A percentile compares a stretch with the other conserved stretches of the same genome.
phyloP scores from a whole-genome alignment of 2,113 vertebrate genomes.

The Sinocyclocheilus maitianheensis region DNA sequence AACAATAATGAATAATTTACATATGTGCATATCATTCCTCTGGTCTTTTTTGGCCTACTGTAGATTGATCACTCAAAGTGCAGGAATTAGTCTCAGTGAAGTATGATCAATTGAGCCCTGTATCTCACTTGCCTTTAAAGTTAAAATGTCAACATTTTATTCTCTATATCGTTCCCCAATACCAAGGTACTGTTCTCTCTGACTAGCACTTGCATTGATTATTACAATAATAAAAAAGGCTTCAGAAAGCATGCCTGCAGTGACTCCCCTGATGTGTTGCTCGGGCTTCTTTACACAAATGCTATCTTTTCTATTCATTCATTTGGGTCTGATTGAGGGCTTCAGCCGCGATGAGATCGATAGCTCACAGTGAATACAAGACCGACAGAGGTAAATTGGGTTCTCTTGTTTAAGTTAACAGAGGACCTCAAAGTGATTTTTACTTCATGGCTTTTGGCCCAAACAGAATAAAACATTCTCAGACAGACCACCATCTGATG shows the following conservation, averaged over 20 bases:
- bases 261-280: slow-evolving; percentile 3
- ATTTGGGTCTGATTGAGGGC: slow-evolving; percentile 35
- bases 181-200: background rate
- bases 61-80: slow-evolving; percentile 28
- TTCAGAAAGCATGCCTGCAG: background rate
- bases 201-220: background rate
- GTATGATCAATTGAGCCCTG: slow-evolving; percentile 11
- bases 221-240: background rate
- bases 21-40: slow-evolving; percentile 35
- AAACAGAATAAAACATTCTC: slow-evolving; percentile 24
- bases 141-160: background rate
- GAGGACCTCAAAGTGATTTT: slow-evolving; percentile 23
- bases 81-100: background rate
- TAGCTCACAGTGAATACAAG: slow-evolving; percentile 39
- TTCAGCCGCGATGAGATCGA: slow-evolving; percentile 16
- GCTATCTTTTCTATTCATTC: slow-evolving; percentile 12
- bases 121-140: background rate
- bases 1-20: slow-evolving; percentile 54
- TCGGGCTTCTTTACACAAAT: slow-evolving; percentile 24
- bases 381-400: slow-evolving; percentile 40
- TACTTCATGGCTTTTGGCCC: background rate
- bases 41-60: slow-evolving; percentile 21
- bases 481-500: background rate
- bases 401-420: slow-evolving; percentile 62
- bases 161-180: background rate